These are phyloP conservation scores for Catagonus wagneri DNA, from an alignment of 2,113 vertebrate genomes.

Conservation along the genomic window DNA sequence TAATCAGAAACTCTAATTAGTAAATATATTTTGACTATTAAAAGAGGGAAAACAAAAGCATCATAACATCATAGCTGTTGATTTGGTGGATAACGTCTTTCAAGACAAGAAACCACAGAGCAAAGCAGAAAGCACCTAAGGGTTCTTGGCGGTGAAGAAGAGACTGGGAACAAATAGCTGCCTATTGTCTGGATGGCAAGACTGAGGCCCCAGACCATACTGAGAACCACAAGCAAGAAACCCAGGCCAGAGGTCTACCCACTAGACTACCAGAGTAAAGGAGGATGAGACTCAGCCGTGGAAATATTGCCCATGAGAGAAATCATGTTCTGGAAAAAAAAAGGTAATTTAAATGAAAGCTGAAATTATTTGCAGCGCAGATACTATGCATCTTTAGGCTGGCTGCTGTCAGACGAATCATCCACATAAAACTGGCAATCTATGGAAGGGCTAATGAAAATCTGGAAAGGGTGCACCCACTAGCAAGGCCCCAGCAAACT, in stretches of 20 bases:
- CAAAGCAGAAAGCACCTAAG: not conserved
- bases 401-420: not conserved
- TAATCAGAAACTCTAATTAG: conserved; percentile 53
- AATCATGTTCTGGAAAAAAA: conserved; percentile 44
- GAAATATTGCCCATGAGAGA: conserved; percentile 62
- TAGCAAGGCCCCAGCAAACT: not conserved
- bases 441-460: conserved; percentile 69
- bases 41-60: conserved; percentile 41
- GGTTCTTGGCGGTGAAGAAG: rapidly evolving
- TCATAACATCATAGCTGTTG: conserved; percentile 4
- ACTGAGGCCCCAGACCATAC: not conserved
- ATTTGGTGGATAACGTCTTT: not conserved
- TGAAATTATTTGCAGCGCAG: conserved; percentile 58
- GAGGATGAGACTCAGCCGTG: not conserved
- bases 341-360: conserved; percentile 64
- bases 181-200: not conserved
- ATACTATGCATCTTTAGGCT: conserved; percentile 17
- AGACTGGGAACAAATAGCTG: not conserved
- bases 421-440: not conserved
- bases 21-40: conserved; percentile 46
- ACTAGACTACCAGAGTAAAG: not conserved
- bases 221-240: not conserved
- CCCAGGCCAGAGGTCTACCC: not conserved
- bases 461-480: conserved; percentile 35
- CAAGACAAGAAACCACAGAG: not conserved